Percentiles rank a stretch among this genome's conserved stretches.
Conservation (phyloP, 2,888 invertebrate species). For the Melolontha melolontha region DNA sequence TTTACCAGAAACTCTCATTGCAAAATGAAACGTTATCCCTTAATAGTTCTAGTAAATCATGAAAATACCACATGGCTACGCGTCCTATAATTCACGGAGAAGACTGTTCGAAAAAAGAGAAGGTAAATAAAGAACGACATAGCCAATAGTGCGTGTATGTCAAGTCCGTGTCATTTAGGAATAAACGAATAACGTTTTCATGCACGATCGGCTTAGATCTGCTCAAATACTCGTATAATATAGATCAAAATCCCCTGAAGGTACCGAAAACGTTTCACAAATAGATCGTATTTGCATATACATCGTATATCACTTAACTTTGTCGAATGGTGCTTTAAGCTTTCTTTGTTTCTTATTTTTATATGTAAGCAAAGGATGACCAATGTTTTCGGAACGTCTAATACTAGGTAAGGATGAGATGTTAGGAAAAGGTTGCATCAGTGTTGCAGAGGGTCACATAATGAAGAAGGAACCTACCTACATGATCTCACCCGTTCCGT, state of each 20-base stretch:
- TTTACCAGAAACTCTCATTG: neutral
- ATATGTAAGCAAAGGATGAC: slow-evolving; percentile 3
- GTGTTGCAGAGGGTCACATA: slow-evolving; percentile 47
- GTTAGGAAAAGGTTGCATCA: slow-evolving; percentile 44
- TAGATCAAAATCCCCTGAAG: slow-evolving; percentile 41
- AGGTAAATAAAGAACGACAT: slow-evolving; percentile 7
- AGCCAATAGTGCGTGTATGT: slow-evolving; percentile 49
- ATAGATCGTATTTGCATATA: slow-evolving; percentile 56
- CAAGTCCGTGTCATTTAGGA: slow-evolving; percentile 56
- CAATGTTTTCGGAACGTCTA: slow-evolving; percentile 53
- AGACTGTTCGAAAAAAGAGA: slow-evolving; percentile 6
- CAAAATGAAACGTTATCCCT: slow-evolving; percentile 13
- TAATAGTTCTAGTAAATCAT: slow-evolving; percentile 25
- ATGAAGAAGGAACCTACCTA: slow-evolving; percentile 47
- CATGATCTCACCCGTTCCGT: slow-evolving; percentile 44
- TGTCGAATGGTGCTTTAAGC: slow-evolving; percentile 7
- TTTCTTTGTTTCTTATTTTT: slow-evolving; percentile 12
- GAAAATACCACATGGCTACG: slow-evolving; percentile 2
- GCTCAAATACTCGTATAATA: slow-evolving; percentile 47
- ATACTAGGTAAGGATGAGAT: slow-evolving; percentile 46
- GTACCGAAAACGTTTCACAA: slow-evolving; percentile 46
- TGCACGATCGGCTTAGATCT: slow-evolving; percentile 55
- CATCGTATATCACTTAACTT: slow-evolving; percentile 56
- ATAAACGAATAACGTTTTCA: slow-evolving; percentile 57
- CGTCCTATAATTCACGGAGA: slow-evolving; percentile 17